These are phyloP conservation scores for Zaprionus africanus DNA, from an alignment of 1,140 invertebrate genomes.

Conservation along the genomic window DNA sequence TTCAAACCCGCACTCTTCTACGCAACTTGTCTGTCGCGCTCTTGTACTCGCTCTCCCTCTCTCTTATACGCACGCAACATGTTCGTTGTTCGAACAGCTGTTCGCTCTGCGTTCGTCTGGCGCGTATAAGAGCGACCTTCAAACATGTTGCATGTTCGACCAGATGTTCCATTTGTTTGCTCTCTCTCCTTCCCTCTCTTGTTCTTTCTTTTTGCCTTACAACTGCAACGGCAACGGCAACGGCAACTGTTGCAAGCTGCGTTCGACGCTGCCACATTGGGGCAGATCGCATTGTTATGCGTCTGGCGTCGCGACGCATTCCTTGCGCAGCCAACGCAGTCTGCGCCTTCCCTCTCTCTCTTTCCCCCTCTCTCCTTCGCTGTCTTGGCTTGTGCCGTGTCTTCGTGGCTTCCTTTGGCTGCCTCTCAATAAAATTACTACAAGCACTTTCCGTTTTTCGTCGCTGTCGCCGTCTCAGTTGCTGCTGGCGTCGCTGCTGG, in stretches of 20 bases:
- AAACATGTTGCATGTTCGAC: constrained; percentile 54
- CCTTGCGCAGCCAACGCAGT: constrained; percentile 19
- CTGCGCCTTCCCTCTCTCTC: background rate
- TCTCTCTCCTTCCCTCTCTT: background rate
- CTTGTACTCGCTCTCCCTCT: constrained; percentile 30
- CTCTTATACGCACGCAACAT: constrained; percentile 60
- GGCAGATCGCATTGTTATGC: constrained; percentile 67
- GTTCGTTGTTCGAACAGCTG: constrained; percentile 68
- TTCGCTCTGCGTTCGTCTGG: constrained; percentile 21
- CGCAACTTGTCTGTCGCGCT: background rate
- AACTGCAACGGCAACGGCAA: constrained; percentile 27
- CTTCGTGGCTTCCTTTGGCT: constrained; percentile 44
- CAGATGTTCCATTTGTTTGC: constrained; percentile 33
- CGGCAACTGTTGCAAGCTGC: constrained; percentile 23
- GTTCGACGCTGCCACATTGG: constrained; percentile 18
- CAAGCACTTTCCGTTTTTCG: constrained; percentile 73
- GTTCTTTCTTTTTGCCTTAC: constrained; percentile 2
- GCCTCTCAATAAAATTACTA: constrained; percentile 72
- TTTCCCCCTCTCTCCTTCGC: background rate
- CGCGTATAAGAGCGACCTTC: constrained; percentile 55
- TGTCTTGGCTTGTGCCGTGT: constrained; percentile 53
- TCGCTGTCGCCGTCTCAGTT: constrained; percentile 5
- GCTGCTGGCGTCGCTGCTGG: background rate
- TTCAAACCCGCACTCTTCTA: constrained; percentile 12
- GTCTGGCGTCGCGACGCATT: constrained; percentile 66